phyloP scores from a whole-genome alignment of 2,888 invertebrate species.

The Ormia ochracea region DNA sequence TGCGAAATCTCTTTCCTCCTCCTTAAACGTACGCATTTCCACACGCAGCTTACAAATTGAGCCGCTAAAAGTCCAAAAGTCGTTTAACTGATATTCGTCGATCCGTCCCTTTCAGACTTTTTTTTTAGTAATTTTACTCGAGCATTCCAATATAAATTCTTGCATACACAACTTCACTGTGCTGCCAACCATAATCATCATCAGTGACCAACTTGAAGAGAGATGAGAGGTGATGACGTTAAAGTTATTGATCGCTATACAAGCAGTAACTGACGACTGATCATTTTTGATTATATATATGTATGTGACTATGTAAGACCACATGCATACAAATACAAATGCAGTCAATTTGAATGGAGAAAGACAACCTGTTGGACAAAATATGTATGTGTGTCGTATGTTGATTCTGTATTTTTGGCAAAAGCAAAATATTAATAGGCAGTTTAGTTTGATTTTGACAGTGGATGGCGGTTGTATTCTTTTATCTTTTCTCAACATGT shows the following conservation, averaged over 20 bases:
- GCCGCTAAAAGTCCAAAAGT: slow-evolving; percentile 45
- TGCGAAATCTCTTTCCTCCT: background rate
- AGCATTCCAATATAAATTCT: slow-evolving; percentile 39
- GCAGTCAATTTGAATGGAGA: too few species aligned
- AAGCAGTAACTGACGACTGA: too few species aligned
- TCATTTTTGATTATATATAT: too few species aligned
- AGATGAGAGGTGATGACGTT: slow-evolving; percentile 6
- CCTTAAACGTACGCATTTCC: background rate
- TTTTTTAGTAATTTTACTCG: slow-evolving; percentile 14
- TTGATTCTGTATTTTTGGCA: too few species aligned
- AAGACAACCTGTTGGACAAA: too few species aligned
- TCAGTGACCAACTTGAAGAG: slow-evolving; percentile 29
- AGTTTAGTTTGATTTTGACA: background rate
- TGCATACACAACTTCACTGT: background rate
- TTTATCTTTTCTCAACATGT: background rate
- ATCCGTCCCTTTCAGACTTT: slow-evolving; percentile 9
- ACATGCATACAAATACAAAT: too few species aligned
- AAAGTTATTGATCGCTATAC: background rate
- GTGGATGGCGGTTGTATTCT: background rate
- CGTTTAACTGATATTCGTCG: slow-evolving; percentile 6
- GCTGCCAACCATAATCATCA: slow-evolving; percentile 29
- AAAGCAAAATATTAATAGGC: too few species aligned
- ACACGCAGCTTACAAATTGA: slow-evolving; percentile 8
- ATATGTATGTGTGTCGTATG: too few species aligned
- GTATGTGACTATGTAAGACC: too few species aligned